A percentile compares a stretch with the other conserved stretches of the same genome.
Evolutionary conservation across 2,113 vertebrate genomes (phyloP).

Genomic region (Chionodraco myersi): DNA sequence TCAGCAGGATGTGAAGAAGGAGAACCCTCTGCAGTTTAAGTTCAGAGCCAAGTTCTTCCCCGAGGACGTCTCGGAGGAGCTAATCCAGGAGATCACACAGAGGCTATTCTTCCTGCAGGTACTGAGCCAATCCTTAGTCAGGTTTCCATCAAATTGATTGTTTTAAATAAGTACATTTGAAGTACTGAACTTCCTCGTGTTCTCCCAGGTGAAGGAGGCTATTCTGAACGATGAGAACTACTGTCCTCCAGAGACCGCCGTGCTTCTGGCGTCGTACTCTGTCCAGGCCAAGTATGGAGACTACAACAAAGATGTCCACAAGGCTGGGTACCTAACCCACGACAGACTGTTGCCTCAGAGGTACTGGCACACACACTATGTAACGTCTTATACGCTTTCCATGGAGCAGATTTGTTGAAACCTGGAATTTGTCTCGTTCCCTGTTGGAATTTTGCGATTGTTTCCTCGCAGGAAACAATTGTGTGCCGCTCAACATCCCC

Average conservation of each 20-base stretch:
- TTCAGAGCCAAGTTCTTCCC: constrained; percentile 99
- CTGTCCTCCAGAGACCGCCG: constrained; percentile 98
- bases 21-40: constrained; percentile 97
- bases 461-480: constrained; percentile 54
- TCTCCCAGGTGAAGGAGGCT: constrained; percentile 94
- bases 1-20: constrained; percentile 97
- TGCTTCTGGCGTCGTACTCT: constrained; percentile 94
- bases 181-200: not conserved
- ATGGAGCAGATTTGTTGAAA: not conserved
- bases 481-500: constrained; percentile 8
- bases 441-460: constrained; percentile 18
- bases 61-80: constrained; percentile 97
- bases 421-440: not conserved
- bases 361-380: constrained; percentile 69
- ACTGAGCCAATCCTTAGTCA: constrained; percentile 52
- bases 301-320: constrained; percentile 93
- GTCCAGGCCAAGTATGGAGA: constrained; percentile 97
- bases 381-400: not conserved
- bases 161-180: no score
- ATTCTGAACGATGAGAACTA: constrained; percentile 98
- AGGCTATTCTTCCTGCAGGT: constrained; percentile 99
- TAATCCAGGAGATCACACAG: constrained; percentile 99
- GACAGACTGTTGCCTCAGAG: constrained; percentile 96
- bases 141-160: no score
- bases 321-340: constrained; percentile 92